phyloP scores from a whole-genome alignment of 2,113 vertebrate genomes.

The Casuarius casuarius region DNA sequence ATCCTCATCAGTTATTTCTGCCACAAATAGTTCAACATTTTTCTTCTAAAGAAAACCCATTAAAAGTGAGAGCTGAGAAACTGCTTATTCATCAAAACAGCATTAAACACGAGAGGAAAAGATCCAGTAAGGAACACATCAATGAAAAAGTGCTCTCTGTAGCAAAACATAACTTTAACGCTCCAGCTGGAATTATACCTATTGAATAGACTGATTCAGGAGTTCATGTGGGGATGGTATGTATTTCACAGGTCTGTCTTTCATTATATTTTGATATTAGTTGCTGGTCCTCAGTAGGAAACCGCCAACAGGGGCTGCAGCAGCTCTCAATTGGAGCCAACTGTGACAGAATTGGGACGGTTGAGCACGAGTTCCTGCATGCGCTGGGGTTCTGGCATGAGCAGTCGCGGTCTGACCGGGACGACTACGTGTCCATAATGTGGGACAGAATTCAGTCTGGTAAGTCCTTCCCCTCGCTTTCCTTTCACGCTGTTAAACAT shows the following conservation, averaged over 20 bases:
- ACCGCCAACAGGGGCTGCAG: constrained; percentile 79
- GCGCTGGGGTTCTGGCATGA: constrained; percentile 93
- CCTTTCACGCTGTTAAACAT: not conserved
- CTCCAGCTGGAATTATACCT: not conserved
- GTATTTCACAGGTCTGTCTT: not conserved
- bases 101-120: not conserved
- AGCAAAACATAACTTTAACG: not conserved
- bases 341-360: constrained; percentile 84
- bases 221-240: rapidly evolving
- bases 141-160: not conserved
- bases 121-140: not conserved
- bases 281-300: constrained; percentile 92
- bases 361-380: constrained; percentile 90
- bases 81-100: not conserved
- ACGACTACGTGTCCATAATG: constrained; percentile 86
- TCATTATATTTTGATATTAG: constrained; percentile 63
- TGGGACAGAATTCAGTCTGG: constrained; percentile 85
- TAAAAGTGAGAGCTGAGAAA: not conserved
- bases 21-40: not conserved
- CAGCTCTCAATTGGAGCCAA: constrained; percentile 82
- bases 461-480: constrained; percentile 46
- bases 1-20: not conserved
- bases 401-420: constrained; percentile 88
- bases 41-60: not conserved
- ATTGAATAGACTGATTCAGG: not conserved